These are phyloP conservation scores for Tragelaphus oryx DNA, from an alignment of 2,797 vertebrate genomes.

Conservation along the genomic window DNA sequence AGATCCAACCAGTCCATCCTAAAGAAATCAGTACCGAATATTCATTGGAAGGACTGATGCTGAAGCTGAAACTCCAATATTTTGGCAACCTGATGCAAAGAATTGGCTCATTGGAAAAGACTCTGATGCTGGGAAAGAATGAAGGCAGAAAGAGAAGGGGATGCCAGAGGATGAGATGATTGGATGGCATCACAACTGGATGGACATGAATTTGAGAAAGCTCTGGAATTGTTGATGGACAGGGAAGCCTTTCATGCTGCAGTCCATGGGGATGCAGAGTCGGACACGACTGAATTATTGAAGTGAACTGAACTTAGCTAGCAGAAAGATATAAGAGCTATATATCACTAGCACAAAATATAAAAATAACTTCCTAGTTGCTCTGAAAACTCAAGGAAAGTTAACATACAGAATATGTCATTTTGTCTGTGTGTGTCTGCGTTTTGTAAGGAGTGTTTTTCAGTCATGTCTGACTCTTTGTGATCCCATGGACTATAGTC, in stretches of 20 bases:
- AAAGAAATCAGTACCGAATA: not conserved
- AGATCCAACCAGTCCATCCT: not conserved
- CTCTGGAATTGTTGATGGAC: not conserved
- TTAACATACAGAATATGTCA: not conserved
- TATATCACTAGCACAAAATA: not conserved
- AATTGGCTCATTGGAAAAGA: not conserved
- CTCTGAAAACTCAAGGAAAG: not conserved
- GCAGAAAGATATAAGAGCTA: not conserved
- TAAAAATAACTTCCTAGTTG: not conserved
- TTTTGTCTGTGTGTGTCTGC: not conserved
- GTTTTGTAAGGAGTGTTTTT: not conserved
- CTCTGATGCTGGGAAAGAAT: not conserved
- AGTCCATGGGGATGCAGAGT: not conserved
- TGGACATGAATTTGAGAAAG: not conserved
- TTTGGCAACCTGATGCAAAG: not conserved
- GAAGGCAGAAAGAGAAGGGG: not conserved
- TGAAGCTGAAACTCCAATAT: not conserved
- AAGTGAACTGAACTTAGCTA: not conserved
- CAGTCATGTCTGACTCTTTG: not conserved
- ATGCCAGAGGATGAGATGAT: rapidly evolving
- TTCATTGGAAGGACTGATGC: not conserved
- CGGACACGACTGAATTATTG: rapidly evolving
- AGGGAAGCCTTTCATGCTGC: not conserved
- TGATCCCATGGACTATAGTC: not conserved
- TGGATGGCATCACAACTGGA: not conserved